A percentile compares a stretch with the other conserved stretches of the same genome.
These are phyloP conservation scores for Mirounga angustirostris DNA, from an alignment of 2,113 vertebrate genomes.

Conservation along the genomic window DNA sequence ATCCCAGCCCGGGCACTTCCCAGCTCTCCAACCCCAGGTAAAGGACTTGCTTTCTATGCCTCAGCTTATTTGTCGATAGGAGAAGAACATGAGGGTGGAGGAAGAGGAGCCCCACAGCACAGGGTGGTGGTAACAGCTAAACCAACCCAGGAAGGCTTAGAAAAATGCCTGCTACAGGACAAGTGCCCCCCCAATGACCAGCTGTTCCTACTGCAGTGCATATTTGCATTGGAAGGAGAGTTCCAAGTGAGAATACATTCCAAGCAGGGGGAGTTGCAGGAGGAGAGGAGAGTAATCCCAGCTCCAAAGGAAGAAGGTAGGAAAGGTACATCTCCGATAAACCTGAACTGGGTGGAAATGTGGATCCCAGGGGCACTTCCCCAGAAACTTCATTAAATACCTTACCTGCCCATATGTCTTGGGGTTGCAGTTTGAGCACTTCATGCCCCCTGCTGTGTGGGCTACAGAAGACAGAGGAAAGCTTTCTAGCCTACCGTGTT, in stretches of 20 bases:
- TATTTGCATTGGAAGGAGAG: background rate
- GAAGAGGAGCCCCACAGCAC: background rate
- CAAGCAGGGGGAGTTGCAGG: background rate
- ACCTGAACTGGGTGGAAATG: background rate
- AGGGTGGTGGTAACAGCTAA: background rate
- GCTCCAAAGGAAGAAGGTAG: background rate
- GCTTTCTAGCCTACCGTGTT: background rate
- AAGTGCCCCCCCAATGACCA: background rate
- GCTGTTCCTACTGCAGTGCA: background rate
- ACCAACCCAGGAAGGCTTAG: background rate
- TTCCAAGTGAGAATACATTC: background rate
- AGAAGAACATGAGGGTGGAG: background rate
- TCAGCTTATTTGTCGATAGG: background rate
- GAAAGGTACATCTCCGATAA: background rate
- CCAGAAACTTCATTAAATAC: background rate
- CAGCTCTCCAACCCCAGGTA: background rate
- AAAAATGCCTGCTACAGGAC: background rate
- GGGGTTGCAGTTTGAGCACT: background rate
- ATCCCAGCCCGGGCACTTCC: background rate
- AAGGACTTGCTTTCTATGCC: background rate
- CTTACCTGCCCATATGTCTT: background rate
- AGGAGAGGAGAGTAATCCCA: background rate
- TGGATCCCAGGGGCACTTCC: background rate
- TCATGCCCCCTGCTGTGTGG: background rate
- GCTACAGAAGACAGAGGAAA: background rate